A percentile compares a stretch with the other conserved stretches of the same genome.
These are phyloP conservation scores for Acromyrmex heyeri DNA, from an alignment of 1,140 invertebrate genomes.

Conservation along the genomic window DNA sequence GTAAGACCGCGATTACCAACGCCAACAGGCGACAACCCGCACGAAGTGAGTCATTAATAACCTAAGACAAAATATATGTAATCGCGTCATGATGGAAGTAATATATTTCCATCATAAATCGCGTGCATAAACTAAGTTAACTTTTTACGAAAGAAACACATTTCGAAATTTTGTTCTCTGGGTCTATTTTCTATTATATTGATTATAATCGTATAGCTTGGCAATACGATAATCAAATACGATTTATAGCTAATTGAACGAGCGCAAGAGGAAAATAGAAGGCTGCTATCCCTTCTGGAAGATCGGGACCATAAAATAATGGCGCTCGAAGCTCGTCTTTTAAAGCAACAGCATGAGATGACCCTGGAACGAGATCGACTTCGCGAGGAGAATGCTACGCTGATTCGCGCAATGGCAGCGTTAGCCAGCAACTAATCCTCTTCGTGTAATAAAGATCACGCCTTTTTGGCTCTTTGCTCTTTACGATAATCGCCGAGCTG, in stretches of 20 bases:
- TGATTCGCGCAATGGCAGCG: constrained; percentile 87
- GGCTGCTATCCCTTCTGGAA: constrained; percentile 87
- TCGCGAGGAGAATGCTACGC: constrained; percentile 86
- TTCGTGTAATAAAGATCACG: constrained; percentile 21
- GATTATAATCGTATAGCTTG: background rate
- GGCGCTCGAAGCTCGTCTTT: constrained; percentile 85
- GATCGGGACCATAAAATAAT: constrained; percentile 88
- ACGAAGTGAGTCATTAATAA: constrained; percentile 78
- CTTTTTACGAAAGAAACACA: background rate
- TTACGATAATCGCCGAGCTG: constrained; percentile 39
- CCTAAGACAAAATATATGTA: background rate
- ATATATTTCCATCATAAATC: too few species aligned
- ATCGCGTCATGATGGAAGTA: too few species aligned
- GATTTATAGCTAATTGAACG: constrained; percentile 85
- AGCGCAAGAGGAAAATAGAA: constrained; percentile 88
- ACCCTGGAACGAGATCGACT: constrained; percentile 86
- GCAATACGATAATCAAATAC: background rate
- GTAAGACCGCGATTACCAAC: constrained; percentile 80
- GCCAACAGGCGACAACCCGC: constrained; percentile 83
- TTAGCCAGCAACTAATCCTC: constrained; percentile 81
- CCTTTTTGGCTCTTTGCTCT: constrained; percentile 40
- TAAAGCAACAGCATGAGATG: constrained; percentile 85
- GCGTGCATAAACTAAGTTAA: background rate
- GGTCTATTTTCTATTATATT: background rate
- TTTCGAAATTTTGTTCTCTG: background rate